Percentiles rank a stretch among this genome's conserved stretches.
Conservation (phyloP, 2,888 invertebrate genomes). For the Zele albiditarsus region DNA sequence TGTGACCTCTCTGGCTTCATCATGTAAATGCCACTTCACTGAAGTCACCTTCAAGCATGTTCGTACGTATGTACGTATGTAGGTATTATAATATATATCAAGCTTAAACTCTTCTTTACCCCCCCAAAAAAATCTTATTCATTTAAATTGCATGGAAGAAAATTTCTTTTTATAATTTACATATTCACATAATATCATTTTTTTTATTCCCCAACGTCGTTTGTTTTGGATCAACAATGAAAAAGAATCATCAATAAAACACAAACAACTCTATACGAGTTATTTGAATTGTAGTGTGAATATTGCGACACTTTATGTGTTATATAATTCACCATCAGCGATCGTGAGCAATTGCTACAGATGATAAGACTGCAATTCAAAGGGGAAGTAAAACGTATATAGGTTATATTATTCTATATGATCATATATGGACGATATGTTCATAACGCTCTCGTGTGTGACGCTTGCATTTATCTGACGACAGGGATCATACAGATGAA, state of each 20-base stretch:
- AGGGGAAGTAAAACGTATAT: background rate
- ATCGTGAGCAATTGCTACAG: conserved; percentile 6
- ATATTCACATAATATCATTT: too few species aligned
- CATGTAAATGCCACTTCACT: background rate
- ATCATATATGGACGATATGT: background rate
- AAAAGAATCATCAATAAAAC: background rate
- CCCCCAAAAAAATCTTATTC: too few species aligned
- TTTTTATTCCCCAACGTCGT: too few species aligned
- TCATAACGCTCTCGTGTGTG: background rate
- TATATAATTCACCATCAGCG: background rate
- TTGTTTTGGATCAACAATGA: too few species aligned
- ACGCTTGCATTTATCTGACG: background rate
- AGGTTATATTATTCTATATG: conserved; percentile 6
- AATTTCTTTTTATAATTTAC: too few species aligned
- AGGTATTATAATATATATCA: background rate
- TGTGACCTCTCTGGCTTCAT: conserved; percentile 1
- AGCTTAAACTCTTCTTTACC: too few species aligned
- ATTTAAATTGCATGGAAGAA: too few species aligned
- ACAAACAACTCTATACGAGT: too few species aligned
- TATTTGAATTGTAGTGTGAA: background rate
- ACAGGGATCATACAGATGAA: background rate
- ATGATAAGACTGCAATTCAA: background rate
- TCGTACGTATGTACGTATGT: background rate
- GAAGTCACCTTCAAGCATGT: background rate
- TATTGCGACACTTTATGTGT: background rate